Evolutionary conservation across 2,888 invertebrate species (phyloP), one percentile per base, ranked within the genome.

Genomic region (Drosophila pseudotalamancana): DNA sequence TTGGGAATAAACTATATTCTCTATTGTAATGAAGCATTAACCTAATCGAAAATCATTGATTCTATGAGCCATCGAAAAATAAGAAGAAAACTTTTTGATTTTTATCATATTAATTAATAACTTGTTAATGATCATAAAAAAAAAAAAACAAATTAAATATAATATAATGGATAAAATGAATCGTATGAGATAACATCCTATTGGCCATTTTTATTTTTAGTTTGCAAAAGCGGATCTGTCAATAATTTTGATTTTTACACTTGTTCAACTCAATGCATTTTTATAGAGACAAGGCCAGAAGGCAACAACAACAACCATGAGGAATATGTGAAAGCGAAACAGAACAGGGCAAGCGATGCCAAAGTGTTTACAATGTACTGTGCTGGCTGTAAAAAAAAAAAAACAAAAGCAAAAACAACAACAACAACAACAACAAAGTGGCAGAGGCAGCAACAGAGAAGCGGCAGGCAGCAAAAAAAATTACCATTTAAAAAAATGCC

Each of bases 171-270:
- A n/a, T n/a, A n/a, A 49, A 39, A 39, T 39, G 23, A 25, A 18
- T 40, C n/a, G 18, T 39, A 12, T 49, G 35, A 12, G 35, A 21
- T 35, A 6, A 18, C 37, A 21, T 6, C 16, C n/a, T 6, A 8
- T 5, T n/a, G 11, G 16, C 25, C 29, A 35, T 32, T 31, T 64
- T 62, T 66, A 62, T 63, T 32, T 65, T 43, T 25, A 16, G 40
- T 25, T 14, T 6, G 11, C 61, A 49, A 56, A 57, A 59, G 46
- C 62, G 76, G 48, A 51, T 60, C 60, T 87, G 84, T 84, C 87
- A 80, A 77, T 75, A 87, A 74, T 72, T 77, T 72, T 77, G 76
- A 75, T 77, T 79, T 81, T 70, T 67, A 57, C 83, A 73, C 83
- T 76, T 79, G 80, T 70, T 76, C 77, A 79, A 79, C 67, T 77